Base-by-base conservation (phyloP, 2,113 vertebrate species). In the Tenrec ecaudatus region DNA sequence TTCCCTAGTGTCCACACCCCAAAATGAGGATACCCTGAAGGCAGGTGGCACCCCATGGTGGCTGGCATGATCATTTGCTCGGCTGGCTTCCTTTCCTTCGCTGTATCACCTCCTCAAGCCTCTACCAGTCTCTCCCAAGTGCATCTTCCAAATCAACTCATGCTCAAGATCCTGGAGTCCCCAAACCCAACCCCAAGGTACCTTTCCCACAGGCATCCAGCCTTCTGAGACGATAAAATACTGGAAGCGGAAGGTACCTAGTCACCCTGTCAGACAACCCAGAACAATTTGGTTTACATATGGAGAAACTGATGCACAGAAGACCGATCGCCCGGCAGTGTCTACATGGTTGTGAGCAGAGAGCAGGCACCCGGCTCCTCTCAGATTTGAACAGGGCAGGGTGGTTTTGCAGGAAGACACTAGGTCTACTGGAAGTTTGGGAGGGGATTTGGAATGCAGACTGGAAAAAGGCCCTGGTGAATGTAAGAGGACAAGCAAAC, bases 381-480 rank as follows among this genome's bases (percentile, higher is more conserved):
- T 4, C 33, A 23, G 33, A 36, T 12, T 90, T 62, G 60, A 19
- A 27, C 25, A 10, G 38, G 3, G 23, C 9, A 60, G 88, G 40
- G 69, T 22, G 25, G 33, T 58, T 90, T 11, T 38, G 12, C 94
- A 78, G 12, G 33, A 33, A 82, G 85, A 81, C 31, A 82, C 11
- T 33, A 36, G 33, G 82, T 89, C 80, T 57, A 71, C 47, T 9
- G 47, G 71, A 92, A 75, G 47, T 69, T 53, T 57, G 36, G 38
- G 14, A 12, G 36, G 60, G 62, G 36, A 86, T 88, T 78, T 88
- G 60, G 84, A 47, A 0, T 19, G 68, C 85, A 86, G 69, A 92
- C 33, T 22, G 75, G n/a, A 92, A 92, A 83, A 73, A 80, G 29
- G 27, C 31, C 31, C 79, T n/a, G 17, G 22, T 79, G 64, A 94